Evolutionary conservation across 2,797 vertebrate genomes (phyloP), one percentile per base, ranked within the genome.

Genomic region (Gymnocypris eckloni): DNA sequence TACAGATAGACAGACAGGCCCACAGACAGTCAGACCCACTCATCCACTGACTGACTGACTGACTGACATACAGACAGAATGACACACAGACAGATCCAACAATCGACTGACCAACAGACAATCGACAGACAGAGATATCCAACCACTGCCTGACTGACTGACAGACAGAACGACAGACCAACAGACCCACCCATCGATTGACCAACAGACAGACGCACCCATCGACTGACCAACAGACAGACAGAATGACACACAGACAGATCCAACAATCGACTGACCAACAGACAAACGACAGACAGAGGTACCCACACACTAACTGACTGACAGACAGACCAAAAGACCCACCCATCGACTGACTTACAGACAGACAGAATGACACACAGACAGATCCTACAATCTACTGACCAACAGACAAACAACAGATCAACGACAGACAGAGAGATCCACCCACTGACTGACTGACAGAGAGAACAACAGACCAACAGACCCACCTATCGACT

Each of bases 71-170:
- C 25, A 18, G 64, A 61, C 12, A 3, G 64, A 67, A 5, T 16
- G 2, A 6, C 4, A 33, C 28, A 22, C 13, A 37, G 28, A 67
- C 25, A 18, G 28, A 61, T 5, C 0, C 15, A 37, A 6, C 10
- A 0, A 6, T 6, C 11, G 0, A 37, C 8, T 9, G 28, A 45
- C 10, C 0, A 1, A n/a, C 3, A 0, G 6, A 43, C 6, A n/a
- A 54, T 6, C 6, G 5, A 54, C 52, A 54, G 16, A 54, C 5
- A 37, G 39, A 33, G 28, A 33, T 33, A 33, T 33, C 28, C 28
- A 33, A 0, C 28, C 28, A 33, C 28, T 33, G 28, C 2, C 2
- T 33, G 28, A 33, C 28, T 33, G 28, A 33, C 28, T 33, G 28
- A 70, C 2, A 70, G 39, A 54, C 18, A 54, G 52, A 1, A 6